Evolutionary conservation across 2,888 invertebrate species (phyloP), one percentile per base, ranked within the genome.

Genomic region (Zaprionus bogoriensis): DNA sequence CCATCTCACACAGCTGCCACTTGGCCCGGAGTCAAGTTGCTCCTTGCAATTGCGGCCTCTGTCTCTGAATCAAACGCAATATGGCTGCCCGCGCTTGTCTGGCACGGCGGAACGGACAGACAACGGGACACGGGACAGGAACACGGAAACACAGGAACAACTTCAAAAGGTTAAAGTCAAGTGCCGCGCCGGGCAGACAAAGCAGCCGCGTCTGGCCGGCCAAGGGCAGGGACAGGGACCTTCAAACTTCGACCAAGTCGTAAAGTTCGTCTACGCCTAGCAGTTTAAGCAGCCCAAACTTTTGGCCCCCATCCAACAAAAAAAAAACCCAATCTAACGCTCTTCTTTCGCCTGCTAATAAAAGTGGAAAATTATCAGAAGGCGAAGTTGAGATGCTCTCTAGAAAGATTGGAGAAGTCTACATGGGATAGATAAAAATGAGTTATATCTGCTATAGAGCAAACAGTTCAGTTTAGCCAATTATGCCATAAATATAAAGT

Each of bases 81-180:
- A 61, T 73, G 66, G 55, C 75, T 42, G 38, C 48, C 52, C 30
- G 48, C 17, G 39, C 48, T 50, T 7, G 41, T 39, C 38, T 38
- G 19, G 17, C 48, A n/a, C n/a, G n/a, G n/a, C 14, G 41, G 2
- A 41, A 10, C n/a, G 12, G 10, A 14, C 45, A 45, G 46, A 30
- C 53, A 45, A 36, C 28, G 22, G 20, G 22, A 17, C 42, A 38
- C 9, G 32, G 6, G 9, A 28, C 25, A n/a, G 55, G 25, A 52
- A 25, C 42, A 52, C 3, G 32, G 32, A 4, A n/a, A n/a, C n/a
- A n/a, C 32, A 36, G 72, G 45, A 48, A 50, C 55, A 69, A 70
- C 71, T 65, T 69, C 55, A 61, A 69, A 75, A 73, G 73, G 73
- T 73, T 73, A 62, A 69, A 73, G 73, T 65, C 71, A 72, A 72